phyloP scores from a whole-genome alignment of 2,888 invertebrate genomes.

The Caradrina clavipalpis region DNA sequence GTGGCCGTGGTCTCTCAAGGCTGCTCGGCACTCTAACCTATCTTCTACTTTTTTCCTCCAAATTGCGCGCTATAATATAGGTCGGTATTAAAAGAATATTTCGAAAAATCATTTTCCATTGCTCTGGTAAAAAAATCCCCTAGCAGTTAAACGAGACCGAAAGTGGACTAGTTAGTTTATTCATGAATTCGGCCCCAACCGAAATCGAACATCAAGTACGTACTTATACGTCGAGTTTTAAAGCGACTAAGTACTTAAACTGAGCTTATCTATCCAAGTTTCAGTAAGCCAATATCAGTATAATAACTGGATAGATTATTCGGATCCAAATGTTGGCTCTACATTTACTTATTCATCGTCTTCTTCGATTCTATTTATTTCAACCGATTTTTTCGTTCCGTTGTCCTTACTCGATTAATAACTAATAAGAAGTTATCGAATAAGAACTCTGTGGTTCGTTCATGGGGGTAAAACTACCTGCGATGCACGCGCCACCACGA shows the following conservation, averaged over 20 bases:
- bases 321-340: slow-evolving; percentile 39
- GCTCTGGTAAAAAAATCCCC: slow-evolving; percentile 41
- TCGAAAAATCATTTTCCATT: slow-evolving; percentile 26
- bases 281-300: slow-evolving; percentile 53
- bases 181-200: slow-evolving; percentile 68
- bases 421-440: slow-evolving; percentile 28
- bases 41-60: slow-evolving; percentile 27
- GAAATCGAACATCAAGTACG: slow-evolving; percentile 68
- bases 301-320: slow-evolving; percentile 58
- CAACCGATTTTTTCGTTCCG: slow-evolving; percentile 22
- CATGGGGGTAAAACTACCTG: slow-evolving; percentile 68
- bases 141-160: slow-evolving; percentile 63
- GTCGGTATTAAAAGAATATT: slow-evolving; percentile 31
- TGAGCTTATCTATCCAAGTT: slow-evolving; percentile 59
- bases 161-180: slow-evolving; percentile 73
- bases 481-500: slow-evolving; percentile 63
- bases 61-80: slow-evolving; percentile 12
- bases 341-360: slow-evolving; percentile 50
- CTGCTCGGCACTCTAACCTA: slow-evolving; percentile 38
- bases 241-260: slow-evolving; percentile 56
- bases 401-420: slow-evolving; percentile 46
- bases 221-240: slow-evolving; percentile 60
- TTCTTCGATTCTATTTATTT: slow-evolving; percentile 34
- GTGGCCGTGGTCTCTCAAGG: slow-evolving; percentile 46
- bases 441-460: slow-evolving; percentile 33